These are phyloP conservation scores for Proales similis DNA, from an alignment of 1,140 invertebrate species.

Conservation along the genomic window DNA sequence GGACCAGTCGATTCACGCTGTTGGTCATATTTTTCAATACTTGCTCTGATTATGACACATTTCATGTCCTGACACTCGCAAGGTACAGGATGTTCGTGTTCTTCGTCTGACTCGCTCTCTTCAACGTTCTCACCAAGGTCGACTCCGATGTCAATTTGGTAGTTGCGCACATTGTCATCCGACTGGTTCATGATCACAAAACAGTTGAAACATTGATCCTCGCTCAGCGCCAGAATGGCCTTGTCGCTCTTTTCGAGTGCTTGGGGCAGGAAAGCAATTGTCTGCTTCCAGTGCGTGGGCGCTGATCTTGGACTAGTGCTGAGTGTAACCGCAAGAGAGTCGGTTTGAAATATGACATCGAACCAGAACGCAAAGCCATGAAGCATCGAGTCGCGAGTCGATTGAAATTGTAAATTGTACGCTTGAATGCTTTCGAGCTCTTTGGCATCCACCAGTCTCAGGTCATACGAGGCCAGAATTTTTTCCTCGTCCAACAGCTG, in stretches of 20 bases:
- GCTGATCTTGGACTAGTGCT: slow-evolving; percentile 53
- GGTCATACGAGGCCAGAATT: slow-evolving; percentile 21
- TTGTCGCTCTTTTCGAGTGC: slow-evolving; percentile 4
- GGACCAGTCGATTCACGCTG: no score
- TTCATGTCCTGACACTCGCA: slow-evolving; percentile 16
- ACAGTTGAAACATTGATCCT: slow-evolving; percentile 3
- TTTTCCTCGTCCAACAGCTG: slow-evolving; percentile 33
- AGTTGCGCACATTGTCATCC: slow-evolving; percentile 25
- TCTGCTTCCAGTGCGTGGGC: slow-evolving; percentile 53
- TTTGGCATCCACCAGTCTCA: neutral
- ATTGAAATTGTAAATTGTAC: slow-evolving; percentile 20
- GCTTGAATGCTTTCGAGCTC: slow-evolving; percentile 32
- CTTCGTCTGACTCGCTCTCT: slow-evolving; percentile 9
- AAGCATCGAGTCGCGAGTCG: slow-evolving; percentile 47
- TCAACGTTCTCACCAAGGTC: neutral
- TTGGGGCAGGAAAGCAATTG: slow-evolving; percentile 44
- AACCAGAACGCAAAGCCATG: slow-evolving; percentile 99
- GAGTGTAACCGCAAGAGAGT: slow-evolving; percentile 57
- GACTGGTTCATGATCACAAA: slow-evolving; percentile 33
- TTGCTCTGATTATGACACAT: slow-evolving; percentile 35
- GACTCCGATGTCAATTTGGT: slow-evolving; percentile 24
- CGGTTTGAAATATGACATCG: slow-evolving; percentile 94
- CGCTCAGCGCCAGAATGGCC: neutral
- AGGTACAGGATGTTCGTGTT: slow-evolving; percentile 25
- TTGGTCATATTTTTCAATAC: slow-evolving; percentile 33